phyloP scores from a whole-genome alignment of 2,797 vertebrate species.

The Cossypha niveicapilla region DNA sequence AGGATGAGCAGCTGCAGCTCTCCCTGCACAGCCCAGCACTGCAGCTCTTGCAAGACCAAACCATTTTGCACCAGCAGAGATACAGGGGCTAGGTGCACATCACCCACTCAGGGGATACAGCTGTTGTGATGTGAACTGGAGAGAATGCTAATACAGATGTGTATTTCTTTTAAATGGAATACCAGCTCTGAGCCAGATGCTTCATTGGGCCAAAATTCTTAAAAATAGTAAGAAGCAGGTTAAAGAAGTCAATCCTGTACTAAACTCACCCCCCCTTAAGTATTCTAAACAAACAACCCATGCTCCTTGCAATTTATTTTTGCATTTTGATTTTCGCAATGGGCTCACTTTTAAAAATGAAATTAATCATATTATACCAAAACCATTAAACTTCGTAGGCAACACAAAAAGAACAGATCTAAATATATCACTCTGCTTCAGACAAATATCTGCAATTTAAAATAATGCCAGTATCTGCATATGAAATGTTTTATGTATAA shows the following conservation, averaged over 20 bases:
- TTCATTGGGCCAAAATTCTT: conserved; percentile 29
- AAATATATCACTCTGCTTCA: neutral
- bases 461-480: neutral
- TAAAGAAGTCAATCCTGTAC: conserved; percentile 9
- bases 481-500: neutral
- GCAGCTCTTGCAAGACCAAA: neutral
- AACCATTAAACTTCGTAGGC: neutral
- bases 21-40: accelerated
- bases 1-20: neutral
- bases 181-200: conserved; percentile 37
- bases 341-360: neutral
- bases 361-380: neutral
- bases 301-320: neutral
- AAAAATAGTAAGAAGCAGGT: conserved; percentile 47
- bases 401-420: neutral
- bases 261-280: conserved; percentile 11
- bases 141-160: conserved; percentile 33
- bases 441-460: neutral
- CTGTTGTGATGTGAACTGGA: conserved; percentile 35
- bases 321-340: neutral
- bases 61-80: neutral
- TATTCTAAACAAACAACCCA: neutral
- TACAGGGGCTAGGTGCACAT: neutral
- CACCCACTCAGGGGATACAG: neutral
- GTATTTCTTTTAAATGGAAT: conserved; percentile 40